phyloP scores from a whole-genome alignment of 2,797 vertebrate genomes.

The Perdix hodgsoniae region DNA sequence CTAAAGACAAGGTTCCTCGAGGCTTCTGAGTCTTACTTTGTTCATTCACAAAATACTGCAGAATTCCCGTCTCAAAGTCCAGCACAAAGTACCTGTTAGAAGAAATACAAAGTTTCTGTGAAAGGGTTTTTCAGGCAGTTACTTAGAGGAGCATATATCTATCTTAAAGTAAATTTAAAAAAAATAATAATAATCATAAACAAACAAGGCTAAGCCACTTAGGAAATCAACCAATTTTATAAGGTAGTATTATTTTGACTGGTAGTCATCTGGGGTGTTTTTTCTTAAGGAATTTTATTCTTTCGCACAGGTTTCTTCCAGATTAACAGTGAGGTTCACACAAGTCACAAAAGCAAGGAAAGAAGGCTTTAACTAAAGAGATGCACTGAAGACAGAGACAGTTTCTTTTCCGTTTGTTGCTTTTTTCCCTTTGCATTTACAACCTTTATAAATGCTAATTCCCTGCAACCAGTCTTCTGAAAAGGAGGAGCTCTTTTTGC shows the following conservation, averaged over 20 bases:
- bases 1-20: constrained; percentile 90
- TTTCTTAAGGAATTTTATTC: background rate
- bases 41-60: constrained; percentile 96
- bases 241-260: background rate
- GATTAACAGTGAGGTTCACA: background rate
- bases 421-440: background rate
- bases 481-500: background rate
- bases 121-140: background rate
- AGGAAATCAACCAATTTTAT: background rate
- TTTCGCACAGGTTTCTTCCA: background rate
- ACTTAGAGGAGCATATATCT: background rate
- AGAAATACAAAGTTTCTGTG: constrained; percentile 27
- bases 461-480: background rate
- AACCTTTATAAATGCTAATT: background rate
- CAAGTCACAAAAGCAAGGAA: background rate
- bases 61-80: constrained; percentile 90
- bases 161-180: background rate
- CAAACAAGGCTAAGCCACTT: background rate
- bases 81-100: constrained; percentile 92
- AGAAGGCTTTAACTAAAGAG: background rate
- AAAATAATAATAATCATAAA: background rate
- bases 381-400: background rate
- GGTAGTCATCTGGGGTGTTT: background rate
- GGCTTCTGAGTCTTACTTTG: constrained; percentile 94
- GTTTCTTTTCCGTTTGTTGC: background rate